Percentiles rank a stretch among this genome's conserved stretches.
These are phyloP conservation scores for Nothocercus nigrocapillus DNA, from an alignment of 2,113 vertebrate genomes.

Conservation along the genomic window DNA sequence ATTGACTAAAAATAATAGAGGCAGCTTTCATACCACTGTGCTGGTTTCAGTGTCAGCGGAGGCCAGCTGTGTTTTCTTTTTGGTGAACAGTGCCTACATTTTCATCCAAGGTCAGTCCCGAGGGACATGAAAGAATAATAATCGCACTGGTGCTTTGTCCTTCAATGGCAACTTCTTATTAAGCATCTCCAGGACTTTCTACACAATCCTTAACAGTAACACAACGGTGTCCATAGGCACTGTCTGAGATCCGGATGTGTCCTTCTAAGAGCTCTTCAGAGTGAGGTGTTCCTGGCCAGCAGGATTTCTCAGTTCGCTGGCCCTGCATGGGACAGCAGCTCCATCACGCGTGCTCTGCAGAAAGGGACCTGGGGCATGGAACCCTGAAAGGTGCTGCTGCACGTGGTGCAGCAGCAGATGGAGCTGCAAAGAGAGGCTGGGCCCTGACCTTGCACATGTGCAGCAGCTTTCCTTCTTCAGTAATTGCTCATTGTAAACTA, in stretches of 20 bases:
- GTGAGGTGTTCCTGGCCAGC: not conserved
- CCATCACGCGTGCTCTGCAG: not conserved
- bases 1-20: slow-evolving; percentile 61
- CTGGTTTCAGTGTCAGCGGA: slow-evolving; percentile 37
- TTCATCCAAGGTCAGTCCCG: slow-evolving; percentile 47
- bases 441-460: not conserved
- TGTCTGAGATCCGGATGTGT: not conserved
- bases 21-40: slow-evolving; percentile 38
- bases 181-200: not conserved
- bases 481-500: not conserved
- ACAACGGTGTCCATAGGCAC: not conserved
- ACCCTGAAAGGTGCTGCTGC: not conserved
- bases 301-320: not conserved
- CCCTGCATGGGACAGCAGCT: not conserved
- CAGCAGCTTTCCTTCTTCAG: not conserved
- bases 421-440: not conserved
- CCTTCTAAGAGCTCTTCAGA: not conserved
- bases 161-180: not conserved
- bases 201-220: not conserved
- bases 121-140: slow-evolving; percentile 38
- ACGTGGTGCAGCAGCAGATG: not conserved
- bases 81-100: slow-evolving; percentile 28
- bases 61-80: slow-evolving; percentile 72
- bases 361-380: not conserved
- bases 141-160: slow-evolving; percentile 25